Evolutionary conservation across 2,888 invertebrate genomes (phyloP).

Genomic region (Drosophila kuntzei): DNA sequence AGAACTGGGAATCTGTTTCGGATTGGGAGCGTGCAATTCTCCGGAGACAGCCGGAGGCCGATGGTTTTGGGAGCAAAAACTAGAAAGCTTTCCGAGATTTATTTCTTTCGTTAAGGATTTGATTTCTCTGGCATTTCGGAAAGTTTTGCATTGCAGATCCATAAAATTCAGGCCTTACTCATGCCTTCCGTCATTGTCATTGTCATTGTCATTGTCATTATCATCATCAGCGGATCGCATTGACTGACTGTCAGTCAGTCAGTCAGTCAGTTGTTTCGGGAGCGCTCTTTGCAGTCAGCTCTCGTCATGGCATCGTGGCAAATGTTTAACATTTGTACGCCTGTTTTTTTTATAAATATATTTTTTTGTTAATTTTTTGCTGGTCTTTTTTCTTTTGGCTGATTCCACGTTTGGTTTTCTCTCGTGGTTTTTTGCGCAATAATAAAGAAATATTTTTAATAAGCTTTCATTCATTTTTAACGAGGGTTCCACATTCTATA

Average conservation of each 20-base stretch:
- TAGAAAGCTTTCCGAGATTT: slow-evolving; percentile 74
- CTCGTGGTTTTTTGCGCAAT: slow-evolving; percentile 45
- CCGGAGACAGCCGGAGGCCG: slow-evolving; percentile 63
- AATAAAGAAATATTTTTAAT: slow-evolving; percentile 82
- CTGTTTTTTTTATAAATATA: slow-evolving; percentile 56
- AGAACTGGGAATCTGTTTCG: slow-evolving; percentile 12
- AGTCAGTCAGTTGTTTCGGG: slow-evolving; percentile 35
- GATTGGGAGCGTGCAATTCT: slow-evolving; percentile 75
- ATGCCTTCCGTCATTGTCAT: slow-evolving; percentile 64
- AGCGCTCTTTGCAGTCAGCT: slow-evolving; percentile 62
- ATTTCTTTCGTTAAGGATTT: slow-evolving; percentile 80
- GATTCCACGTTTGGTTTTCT: slow-evolving; percentile 39
- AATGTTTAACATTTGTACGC: slow-evolving; percentile 81
- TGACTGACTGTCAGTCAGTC: slow-evolving; percentile 44
- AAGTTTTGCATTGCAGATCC: slow-evolving; percentile 79
- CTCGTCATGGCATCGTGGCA: slow-evolving; percentile 81
- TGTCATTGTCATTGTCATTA: slow-evolving; percentile 63
- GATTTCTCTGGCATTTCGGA: slow-evolving; percentile 63
- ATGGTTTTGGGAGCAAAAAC: slow-evolving; percentile 61
- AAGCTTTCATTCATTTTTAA: slow-evolving; percentile 81
- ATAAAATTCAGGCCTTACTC: slow-evolving; percentile 42
- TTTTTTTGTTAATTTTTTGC: slow-evolving; percentile 26
- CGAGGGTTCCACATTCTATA: slow-evolving; percentile 76
- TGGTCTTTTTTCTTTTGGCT: slow-evolving; percentile 17
- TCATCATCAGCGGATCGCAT: slow-evolving; percentile 50